Evolutionary conservation across 2,113 vertebrate genomes (phyloP), one percentile per base, ranked within the genome.

Genomic region (Sorex araneus): DNA sequence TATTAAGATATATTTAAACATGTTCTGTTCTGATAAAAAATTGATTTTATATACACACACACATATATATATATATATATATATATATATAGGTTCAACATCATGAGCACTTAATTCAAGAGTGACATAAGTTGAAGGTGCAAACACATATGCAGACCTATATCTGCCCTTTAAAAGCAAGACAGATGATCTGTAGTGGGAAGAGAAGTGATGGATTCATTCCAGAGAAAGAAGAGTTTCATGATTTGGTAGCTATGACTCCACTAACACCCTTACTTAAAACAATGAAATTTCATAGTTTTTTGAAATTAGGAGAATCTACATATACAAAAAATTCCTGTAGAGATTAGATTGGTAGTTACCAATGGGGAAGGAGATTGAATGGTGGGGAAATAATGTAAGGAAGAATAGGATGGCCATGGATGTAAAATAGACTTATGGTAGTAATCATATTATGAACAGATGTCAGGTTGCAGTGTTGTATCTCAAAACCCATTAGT

Each of bases 261-360:
- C 95, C n/a, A 64, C 71, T 93, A 90, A 95, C 95, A 64, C 30
- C 28, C 9, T 87, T 34, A 16, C 36, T 94, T 93, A 90, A 95
- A 92, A 95, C 94, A 95, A 87, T 40, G 95, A 96, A 96, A 92
- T 23, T 88, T 76, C 96, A 95, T 77, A 84, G 19, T 40, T 85
- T 97, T 95, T 32, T 85, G 54, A 95, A 97, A 97, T 90, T 87
- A 93, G 96, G 95, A 97, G 25, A 23, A 63, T 6, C 2, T 34
- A 89, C 7, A 73, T 21, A 21, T 25, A 23, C 70, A 73, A 43
- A 73, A 73, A 25, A 36, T 6, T 40, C 3, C 34, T 6, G 21
- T 40, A 25, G 34, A 73, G n/a, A 16, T 18, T 32, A 70, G 69
- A 70, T 8, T 70, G 32, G 16, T 36, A 19, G 69, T 70, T 70